These are phyloP conservation scores for Grantiella picta DNA, from an alignment of 2,113 vertebrate species.

Conservation along the genomic window DNA sequence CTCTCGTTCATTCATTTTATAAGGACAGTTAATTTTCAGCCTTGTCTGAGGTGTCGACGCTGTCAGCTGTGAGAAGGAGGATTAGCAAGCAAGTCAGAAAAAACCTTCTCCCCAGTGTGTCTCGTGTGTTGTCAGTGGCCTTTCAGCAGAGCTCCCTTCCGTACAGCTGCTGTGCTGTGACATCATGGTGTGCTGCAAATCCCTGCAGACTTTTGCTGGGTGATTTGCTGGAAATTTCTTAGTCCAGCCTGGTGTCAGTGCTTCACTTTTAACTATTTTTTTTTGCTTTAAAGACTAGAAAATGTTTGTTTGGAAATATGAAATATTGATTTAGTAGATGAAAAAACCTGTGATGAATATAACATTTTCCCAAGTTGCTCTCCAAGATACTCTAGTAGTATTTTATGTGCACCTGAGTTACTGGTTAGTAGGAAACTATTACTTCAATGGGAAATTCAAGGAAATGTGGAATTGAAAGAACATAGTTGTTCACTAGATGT, in stretches of 20 bases:
- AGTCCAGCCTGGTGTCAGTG: neutral
- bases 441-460: neutral
- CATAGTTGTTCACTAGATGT: neutral
- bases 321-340: neutral
- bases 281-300: neutral
- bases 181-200: neutral
- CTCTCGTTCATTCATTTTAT: neutral
- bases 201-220: neutral
- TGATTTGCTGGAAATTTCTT: neutral
- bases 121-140: neutral
- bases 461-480: neutral
- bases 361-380: neutral
- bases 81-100: constrained; percentile 23
- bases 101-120: neutral
- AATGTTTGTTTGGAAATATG: neutral
- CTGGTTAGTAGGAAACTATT: neutral
- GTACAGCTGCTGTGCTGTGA: constrained; percentile 46
- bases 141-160: constrained; percentile 7
- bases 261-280: neutral
- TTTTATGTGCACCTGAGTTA: neutral
- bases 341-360: neutral
- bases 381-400: neutral
- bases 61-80: constrained; percentile 38
- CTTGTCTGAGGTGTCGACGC: constrained; percentile 35
- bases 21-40: constrained; percentile 31